phyloP scores from a whole-genome alignment of 1,140 invertebrate species.

The Drosophila insularis region DNA sequence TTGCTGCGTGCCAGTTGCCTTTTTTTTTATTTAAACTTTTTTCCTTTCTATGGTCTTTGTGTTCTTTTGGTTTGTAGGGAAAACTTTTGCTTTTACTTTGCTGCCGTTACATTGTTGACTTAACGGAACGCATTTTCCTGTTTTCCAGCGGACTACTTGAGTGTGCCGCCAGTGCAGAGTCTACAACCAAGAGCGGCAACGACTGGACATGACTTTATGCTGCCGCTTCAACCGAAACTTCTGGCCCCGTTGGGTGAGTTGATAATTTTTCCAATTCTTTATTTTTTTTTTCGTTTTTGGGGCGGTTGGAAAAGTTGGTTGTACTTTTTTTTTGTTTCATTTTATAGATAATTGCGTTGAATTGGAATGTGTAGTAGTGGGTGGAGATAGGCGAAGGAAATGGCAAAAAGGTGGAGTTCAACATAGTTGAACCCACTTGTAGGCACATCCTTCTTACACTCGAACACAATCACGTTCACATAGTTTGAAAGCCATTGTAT shows the following conservation, averaged over 20 bases:
- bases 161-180: slow-evolving; percentile 76
- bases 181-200: slow-evolving; percentile 87
- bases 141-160: slow-evolving; percentile 79
- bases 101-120: slow-evolving; percentile 58
- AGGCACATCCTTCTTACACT: slow-evolving; percentile 24
- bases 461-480: slow-evolving; percentile 13
- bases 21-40: slow-evolving; percentile 45
- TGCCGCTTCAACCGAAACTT: slow-evolving; percentile 86
- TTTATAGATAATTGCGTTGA: slow-evolving; percentile 51
- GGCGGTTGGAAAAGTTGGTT: slow-evolving; percentile 18
- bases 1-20: slow-evolving; percentile 26
- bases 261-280: slow-evolving; percentile 30
- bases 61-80: slow-evolving; percentile 42
- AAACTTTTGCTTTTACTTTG: slow-evolving; percentile 53
- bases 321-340: slow-evolving; percentile 28
- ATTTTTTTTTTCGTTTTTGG: not conserved
- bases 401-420: slow-evolving; percentile 25
- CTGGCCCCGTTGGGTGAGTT: slow-evolving; percentile 82
- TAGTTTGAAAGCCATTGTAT: slow-evolving; percentile 55
- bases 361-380: not conserved
- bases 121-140: slow-evolving; percentile 48
- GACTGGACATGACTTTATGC: slow-evolving; percentile 86
- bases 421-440: slow-evolving; percentile 63
- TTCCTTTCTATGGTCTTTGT: slow-evolving; percentile 28
- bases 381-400: not conserved